A percentile compares a stretch with the other conserved stretches of the same genome.
Evolutionary conservation across 2,797 vertebrate species (phyloP).

Genomic region (Loriculus beryllinus): DNA sequence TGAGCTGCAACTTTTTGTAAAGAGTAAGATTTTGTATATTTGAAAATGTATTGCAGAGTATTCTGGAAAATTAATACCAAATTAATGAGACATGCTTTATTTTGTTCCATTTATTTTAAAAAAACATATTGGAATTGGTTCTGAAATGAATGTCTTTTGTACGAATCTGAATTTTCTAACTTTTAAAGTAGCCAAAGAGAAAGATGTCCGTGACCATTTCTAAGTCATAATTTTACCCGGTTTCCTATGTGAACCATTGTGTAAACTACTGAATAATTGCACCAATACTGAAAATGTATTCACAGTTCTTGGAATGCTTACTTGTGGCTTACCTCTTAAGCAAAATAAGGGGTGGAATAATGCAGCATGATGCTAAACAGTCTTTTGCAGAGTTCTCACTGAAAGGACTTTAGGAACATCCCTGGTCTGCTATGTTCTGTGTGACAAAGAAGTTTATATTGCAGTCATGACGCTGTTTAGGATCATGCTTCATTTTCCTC

Average conservation of each 20-base stretch:
- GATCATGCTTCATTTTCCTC: conserved; percentile 31
- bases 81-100: conserved; percentile 32
- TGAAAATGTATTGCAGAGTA: conserved; percentile 46
- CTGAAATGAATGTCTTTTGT: conserved; percentile 54
- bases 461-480: not conserved
- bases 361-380: not conserved
- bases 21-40: conserved; percentile 57
- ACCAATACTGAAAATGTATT: not conserved
- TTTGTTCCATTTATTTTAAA: conserved; percentile 53
- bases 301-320: conserved; percentile 39
- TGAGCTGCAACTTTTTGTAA: conserved; percentile 41
- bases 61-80: conserved; percentile 52
- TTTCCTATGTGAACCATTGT: conserved; percentile 24
- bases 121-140: conserved; percentile 34
- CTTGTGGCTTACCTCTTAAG: conserved; percentile 9
- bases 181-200: conserved; percentile 45
- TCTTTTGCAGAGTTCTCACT: not conserved
- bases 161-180: conserved; percentile 52
- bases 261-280: conserved; percentile 29
- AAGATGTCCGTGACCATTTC: conserved; percentile 51
- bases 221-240: conserved; percentile 22
- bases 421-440: not conserved
- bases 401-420: not conserved
- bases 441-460: not conserved
- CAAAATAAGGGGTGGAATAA: not conserved